phyloP scores from a whole-genome alignment of 1,140 invertebrate genomes.

The Bombus difficillimus region DNA sequence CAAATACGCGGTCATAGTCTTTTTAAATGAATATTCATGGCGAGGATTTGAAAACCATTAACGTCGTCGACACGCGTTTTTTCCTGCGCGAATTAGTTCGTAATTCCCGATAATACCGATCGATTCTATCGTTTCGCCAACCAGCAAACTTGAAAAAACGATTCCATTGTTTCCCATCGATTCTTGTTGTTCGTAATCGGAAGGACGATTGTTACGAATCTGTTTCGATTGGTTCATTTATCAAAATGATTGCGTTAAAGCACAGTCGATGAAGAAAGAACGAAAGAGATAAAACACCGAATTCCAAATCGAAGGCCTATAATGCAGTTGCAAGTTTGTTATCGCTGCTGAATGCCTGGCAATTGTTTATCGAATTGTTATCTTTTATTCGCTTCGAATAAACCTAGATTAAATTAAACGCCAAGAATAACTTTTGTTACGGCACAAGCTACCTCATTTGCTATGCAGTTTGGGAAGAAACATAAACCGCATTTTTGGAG shows the following conservation, averaged over 20 bases:
- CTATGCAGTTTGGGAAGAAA: background rate
- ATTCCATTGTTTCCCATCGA: background rate
- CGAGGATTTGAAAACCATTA: background rate
- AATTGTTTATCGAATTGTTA: too few species aligned
- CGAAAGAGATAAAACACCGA: background rate
- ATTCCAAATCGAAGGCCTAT: background rate
- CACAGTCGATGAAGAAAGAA: background rate
- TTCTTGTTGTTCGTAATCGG: background rate
- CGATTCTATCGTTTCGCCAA: background rate
- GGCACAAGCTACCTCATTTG: background rate
- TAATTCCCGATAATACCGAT: background rate
- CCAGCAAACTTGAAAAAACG: too few species aligned
- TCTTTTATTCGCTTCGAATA: background rate
- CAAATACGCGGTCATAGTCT: background rate
- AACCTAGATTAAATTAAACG: background rate
- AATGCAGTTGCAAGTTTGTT: too few species aligned
- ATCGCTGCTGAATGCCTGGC: too few species aligned
- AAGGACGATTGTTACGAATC: background rate
- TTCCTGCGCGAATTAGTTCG: background rate
- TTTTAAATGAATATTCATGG: conserved; percentile 28
- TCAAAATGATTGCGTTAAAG: background rate
- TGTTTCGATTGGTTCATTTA: background rate
- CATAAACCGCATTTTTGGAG: background rate
- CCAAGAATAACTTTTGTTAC: background rate
- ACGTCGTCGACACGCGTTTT: background rate